Conservation (phyloP, 2,797 vertebrate species). For the Pipistrellus pygmaeus region DNA sequence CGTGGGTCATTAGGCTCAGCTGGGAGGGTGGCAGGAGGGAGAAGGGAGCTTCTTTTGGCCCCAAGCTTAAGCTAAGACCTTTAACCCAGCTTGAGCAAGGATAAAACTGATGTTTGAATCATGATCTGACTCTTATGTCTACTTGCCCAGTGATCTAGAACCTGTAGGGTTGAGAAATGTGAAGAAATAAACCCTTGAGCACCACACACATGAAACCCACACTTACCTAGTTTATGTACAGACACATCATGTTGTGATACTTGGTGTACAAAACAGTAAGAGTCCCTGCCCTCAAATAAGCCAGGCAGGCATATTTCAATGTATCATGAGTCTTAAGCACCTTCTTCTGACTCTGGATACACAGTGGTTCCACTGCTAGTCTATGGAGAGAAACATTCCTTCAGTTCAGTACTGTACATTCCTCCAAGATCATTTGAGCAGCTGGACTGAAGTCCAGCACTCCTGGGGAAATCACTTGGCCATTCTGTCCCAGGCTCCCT, state of each 20-base stretch:
- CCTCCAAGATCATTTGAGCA: constrained; percentile 29
- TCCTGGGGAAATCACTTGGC: constrained; percentile 68
- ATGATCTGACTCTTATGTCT: background rate
- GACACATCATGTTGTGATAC: background rate
- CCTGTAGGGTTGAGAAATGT: background rate
- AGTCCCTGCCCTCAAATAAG: background rate
- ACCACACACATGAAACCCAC: background rate
- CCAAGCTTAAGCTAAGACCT: background rate
- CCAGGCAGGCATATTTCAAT: background rate
- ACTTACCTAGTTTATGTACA: background rate
- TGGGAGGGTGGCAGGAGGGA: background rate
- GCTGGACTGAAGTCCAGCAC: constrained; percentile 56
- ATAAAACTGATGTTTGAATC: background rate
- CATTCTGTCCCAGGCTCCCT: constrained; percentile 49
- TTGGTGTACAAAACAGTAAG: background rate
- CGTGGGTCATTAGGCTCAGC: background rate
- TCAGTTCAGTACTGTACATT: constrained; percentile 66
- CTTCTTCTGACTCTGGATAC: background rate
- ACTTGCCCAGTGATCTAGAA: background rate
- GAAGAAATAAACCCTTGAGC: background rate
- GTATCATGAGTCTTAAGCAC: background rate
- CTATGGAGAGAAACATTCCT: constrained; percentile 43
- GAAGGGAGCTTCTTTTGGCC: background rate
- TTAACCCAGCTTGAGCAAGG: background rate
- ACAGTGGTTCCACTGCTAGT: background rate